A percentile compares a stretch with the other conserved stretches of the same genome.
Conservation (phyloP, 2,888 invertebrate species). For the Ennomos fuscantarius region DNA sequence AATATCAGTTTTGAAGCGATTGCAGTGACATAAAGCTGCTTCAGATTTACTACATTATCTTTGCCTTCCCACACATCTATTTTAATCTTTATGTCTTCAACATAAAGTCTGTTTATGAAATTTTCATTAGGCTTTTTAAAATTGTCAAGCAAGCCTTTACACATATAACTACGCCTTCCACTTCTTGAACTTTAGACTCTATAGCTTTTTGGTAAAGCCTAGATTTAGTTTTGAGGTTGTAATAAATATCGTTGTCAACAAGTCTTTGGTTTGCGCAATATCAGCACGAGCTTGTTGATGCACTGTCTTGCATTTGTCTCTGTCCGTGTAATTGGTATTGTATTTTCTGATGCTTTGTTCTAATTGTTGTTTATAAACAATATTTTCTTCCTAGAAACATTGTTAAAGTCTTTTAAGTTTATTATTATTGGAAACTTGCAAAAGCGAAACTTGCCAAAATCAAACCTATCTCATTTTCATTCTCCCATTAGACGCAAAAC, state of each 20-base stretch:
- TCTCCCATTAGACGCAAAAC: too few relatives aligned
- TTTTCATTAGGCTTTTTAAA: slow-evolving; percentile 33
- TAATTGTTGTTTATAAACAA: slow-evolving; percentile 32
- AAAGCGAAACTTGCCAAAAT: too few relatives aligned
- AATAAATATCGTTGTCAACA: slow-evolving; percentile 43
- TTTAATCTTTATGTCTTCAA: slow-evolving; percentile 42
- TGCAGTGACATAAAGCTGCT: slow-evolving; percentile 74
- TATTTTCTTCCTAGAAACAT: too few relatives aligned
- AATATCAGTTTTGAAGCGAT: slow-evolving; percentile 77
- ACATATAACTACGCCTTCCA: slow-evolving; percentile 42
- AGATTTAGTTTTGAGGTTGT: slow-evolving; percentile 40
- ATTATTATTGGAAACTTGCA: too few relatives aligned
- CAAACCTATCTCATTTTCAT: too few relatives aligned
- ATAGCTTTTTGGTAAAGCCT: slow-evolving; percentile 42
- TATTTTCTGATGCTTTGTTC: slow-evolving; percentile 40
- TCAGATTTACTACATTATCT: slow-evolving; percentile 56
- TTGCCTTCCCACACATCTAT: slow-evolving; percentile 34
- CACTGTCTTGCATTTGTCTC: slow-evolving; percentile 52
- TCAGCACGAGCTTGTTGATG: slow-evolving; percentile 60
- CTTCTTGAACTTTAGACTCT: slow-evolving; percentile 44
- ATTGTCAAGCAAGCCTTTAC: slow-evolving; percentile 35
- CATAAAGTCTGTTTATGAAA: slow-evolving; percentile 47
- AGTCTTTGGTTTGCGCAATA: slow-evolving; percentile 65
- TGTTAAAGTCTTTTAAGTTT: too few relatives aligned
- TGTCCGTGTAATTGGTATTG: slow-evolving; percentile 52